Conservation (phyloP, 2,888 invertebrate species). For the Noctua janthina region DNA sequence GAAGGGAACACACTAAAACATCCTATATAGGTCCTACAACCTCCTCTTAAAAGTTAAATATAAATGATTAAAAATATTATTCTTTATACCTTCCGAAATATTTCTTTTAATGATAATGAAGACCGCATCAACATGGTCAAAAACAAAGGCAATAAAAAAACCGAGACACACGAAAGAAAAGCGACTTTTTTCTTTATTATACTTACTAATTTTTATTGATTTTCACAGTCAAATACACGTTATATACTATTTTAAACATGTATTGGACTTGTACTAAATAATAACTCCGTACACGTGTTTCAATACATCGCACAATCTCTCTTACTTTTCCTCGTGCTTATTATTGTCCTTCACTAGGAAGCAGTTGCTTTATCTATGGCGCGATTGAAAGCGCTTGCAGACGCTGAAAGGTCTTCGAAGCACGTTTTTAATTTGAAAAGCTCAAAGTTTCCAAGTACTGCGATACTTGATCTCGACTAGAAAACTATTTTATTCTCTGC, state of each 20-base stretch:
- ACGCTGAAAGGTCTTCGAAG: conserved; percentile 58
- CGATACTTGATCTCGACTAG: conserved; percentile 24
- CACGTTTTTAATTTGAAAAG: conserved; percentile 83
- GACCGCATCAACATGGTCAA: background rate
- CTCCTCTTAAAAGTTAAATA: background rate
- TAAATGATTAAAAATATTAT: background rate
- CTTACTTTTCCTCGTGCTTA: background rate
- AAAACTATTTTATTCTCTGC: conserved; percentile 18
- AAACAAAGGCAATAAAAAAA: background rate
- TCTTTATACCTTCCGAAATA: background rate
- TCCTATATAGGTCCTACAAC: background rate
- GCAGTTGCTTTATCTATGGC: background rate
- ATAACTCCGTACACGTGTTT: conserved; percentile 40
- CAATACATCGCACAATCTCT: conserved; percentile 6
- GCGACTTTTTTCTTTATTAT: background rate
- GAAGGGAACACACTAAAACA: background rate
- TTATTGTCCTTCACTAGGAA: conserved; percentile 10
- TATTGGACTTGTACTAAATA: conserved; percentile 18
- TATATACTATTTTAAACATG: background rate
- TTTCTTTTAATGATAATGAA: background rate
- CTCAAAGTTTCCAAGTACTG: conserved; percentile 61
- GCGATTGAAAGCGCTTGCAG: conserved; percentile 30
- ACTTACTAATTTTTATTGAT: background rate
- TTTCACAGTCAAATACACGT: conserved; percentile 23
- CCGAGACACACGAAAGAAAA: background rate